Evolutionary conservation across 1,140 invertebrate genomes (phyloP).

Genomic region (Panagrolaimus sp.): DNA sequence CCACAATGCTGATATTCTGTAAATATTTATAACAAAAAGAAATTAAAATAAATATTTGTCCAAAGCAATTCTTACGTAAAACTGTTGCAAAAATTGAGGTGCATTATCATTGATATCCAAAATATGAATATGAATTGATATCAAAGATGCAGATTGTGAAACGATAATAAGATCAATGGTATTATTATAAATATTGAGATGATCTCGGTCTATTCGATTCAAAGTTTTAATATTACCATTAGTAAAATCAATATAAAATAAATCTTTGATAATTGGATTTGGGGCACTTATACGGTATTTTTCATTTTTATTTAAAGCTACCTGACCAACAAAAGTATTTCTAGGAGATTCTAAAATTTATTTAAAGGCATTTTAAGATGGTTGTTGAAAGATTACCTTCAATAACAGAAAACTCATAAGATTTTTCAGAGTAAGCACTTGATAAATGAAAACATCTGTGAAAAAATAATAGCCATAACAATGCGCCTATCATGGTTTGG

Average conservation of each 20-base stretch:
- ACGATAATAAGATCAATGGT: not conserved
- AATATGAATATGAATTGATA: constrained; percentile 1
- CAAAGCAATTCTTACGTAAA: not conserved
- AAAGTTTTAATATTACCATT: not conserved
- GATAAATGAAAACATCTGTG: constrained; percentile 9
- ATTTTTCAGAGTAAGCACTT: constrained; percentile 8
- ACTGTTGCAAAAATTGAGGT: not conserved
- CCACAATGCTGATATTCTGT: constrained; percentile 3
- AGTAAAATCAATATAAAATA: constrained; percentile 9
- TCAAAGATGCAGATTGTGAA: constrained; percentile 7
- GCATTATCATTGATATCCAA: constrained; percentile 9
- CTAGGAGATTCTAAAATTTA: constrained; percentile 3
- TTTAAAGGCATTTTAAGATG: not conserved
- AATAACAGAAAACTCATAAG: constrained; percentile 5
- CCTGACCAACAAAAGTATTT: not conserved
- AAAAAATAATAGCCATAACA: constrained; percentile 8
- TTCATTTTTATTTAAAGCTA: not conserved
- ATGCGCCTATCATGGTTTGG: not conserved
- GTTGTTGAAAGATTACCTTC: constrained; percentile 6
- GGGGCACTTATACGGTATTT: constrained; percentile 6
- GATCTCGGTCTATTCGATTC: not conserved
- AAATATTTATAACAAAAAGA: not conserved
- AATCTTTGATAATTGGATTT: not conserved
- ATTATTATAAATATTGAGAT: not conserved
- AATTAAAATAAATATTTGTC: not conserved